A percentile compares a stretch with the other conserved stretches of the same genome.
Evolutionary conservation across 1,140 invertebrate species (phyloP).

Genomic region (Eriosoma lanigerum): DNA sequence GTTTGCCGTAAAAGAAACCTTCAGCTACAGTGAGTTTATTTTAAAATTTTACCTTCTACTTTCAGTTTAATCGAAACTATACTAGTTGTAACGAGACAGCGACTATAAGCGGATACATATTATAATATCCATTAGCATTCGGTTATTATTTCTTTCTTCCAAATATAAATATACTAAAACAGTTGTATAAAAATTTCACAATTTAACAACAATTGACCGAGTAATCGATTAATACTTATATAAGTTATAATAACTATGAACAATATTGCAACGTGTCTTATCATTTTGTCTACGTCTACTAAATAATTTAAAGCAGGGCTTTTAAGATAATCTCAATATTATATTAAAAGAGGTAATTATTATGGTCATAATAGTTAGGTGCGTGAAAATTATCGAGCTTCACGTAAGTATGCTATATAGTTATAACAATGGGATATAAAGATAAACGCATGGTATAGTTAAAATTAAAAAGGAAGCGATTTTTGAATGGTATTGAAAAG

Average conservation of each 20-base stretch:
- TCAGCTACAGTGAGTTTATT: too few relatives aligned
- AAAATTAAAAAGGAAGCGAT: not conserved
- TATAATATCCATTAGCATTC: too few relatives aligned
- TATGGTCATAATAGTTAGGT: not conserved
- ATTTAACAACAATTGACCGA: too few relatives aligned
- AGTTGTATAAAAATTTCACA: too few relatives aligned
- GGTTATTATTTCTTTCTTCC: too few relatives aligned
- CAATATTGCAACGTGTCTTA: not conserved
- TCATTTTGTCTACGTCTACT: not conserved
- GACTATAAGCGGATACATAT: too few relatives aligned
- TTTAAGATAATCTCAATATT: not conserved
- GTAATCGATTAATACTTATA: not conserved
- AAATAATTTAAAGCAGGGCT: not conserved
- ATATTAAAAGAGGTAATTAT: not conserved
- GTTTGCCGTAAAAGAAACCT: too few relatives aligned
- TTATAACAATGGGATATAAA: not conserved
- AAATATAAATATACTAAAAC: too few relatives aligned
- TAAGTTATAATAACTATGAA: not conserved
- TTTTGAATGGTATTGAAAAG: not conserved
- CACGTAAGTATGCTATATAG: not conserved
- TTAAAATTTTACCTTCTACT: too few relatives aligned
- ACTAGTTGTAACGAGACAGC: too few relatives aligned
- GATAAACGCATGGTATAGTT: not conserved
- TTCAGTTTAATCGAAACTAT: too few relatives aligned
- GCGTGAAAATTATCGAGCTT: too few relatives aligned